These are phyloP conservation scores for Himalopsyche japonica DNA, from an alignment of 2,888 invertebrate genomes.

Conservation along the genomic window DNA sequence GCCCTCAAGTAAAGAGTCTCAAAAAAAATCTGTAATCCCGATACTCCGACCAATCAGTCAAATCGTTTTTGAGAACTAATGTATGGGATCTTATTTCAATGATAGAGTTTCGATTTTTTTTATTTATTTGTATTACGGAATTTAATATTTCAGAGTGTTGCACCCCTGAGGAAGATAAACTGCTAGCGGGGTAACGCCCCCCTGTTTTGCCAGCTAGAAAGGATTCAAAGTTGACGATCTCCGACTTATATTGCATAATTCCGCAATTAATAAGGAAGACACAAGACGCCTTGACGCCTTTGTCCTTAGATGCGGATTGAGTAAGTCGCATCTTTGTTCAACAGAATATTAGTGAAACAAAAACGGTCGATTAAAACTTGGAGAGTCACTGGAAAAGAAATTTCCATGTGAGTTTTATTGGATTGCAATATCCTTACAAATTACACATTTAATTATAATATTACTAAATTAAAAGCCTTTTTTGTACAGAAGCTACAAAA, in stretches of 20 bases:
- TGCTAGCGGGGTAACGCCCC: neutral
- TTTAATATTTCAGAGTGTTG: neutral
- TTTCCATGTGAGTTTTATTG: no score
- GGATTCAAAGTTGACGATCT: conserved; percentile 1
- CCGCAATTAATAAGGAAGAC: conserved; percentile 14
- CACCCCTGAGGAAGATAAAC: neutral
- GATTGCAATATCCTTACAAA: no score
- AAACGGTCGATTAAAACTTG: neutral
- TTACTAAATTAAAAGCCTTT: no score
- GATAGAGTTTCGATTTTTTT: no score
- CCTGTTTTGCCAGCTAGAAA: neutral
- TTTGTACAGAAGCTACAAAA: no score
- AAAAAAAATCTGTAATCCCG: no score
- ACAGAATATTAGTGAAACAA: neutral
- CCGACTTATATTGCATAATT: conserved; percentile 12
- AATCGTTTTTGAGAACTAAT: no score
- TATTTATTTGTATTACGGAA: no score
- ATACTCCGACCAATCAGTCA: no score
- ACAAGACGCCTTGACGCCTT: conserved; percentile 1
- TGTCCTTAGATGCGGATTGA: neutral
- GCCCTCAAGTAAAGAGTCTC: no score
- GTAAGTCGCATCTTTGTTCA: neutral
- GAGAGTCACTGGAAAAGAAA: neutral
- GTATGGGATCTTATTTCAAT: no score
- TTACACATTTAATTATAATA: no score